Evolutionary conservation across 1,140 invertebrate species (phyloP).

Genomic region (Polypedilum vanderplanki): DNA sequence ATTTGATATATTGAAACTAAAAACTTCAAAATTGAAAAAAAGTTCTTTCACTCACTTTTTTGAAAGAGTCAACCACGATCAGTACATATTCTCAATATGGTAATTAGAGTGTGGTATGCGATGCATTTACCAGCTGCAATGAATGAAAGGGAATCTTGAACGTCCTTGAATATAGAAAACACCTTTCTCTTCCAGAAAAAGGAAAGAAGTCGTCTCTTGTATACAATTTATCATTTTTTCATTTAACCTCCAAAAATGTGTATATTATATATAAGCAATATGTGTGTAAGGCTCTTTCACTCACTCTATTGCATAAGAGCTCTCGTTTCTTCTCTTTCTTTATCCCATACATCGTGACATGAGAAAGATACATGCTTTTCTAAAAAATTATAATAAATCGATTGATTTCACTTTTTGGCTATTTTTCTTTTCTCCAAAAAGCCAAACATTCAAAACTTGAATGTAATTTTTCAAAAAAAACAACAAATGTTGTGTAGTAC

Average conservation of each 20-base stretch:
- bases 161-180: background rate
- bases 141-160: background rate
- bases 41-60: too few species aligned
- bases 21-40: too few species aligned
- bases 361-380: background rate
- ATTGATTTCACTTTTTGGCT: background rate
- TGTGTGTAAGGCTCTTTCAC: background rate
- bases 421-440: too few species aligned
- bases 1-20: too few species aligned
- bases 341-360: background rate
- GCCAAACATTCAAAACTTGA: too few species aligned
- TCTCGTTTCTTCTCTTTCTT: background rate
- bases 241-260: background rate
- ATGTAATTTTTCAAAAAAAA: too few species aligned
- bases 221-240: constrained; percentile 7
- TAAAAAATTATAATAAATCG: background rate
- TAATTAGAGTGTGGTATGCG: background rate
- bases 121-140: background rate
- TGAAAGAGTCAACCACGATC: background rate
- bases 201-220: background rate
- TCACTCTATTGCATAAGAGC: constrained; percentile 10
- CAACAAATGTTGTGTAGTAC: too few species aligned
- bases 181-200: constrained; percentile 1
- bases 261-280: background rate
- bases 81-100: background rate